phyloP scores from a whole-genome alignment of 1,140 invertebrate genomes.

The Chionoecetes opilio region DNA sequence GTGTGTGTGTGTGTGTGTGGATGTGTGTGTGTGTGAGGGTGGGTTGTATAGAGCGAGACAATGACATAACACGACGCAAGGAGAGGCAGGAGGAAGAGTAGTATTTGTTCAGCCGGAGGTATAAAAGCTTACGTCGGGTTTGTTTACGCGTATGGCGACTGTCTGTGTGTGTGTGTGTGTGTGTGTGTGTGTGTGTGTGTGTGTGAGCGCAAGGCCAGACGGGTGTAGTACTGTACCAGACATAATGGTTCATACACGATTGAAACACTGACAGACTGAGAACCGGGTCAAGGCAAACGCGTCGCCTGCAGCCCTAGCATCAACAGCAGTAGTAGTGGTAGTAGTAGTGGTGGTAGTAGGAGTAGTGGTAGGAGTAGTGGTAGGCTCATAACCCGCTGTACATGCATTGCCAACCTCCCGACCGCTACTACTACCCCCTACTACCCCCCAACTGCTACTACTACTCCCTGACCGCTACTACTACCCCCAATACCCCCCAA shows the following conservation, averaged over 20 bases:
- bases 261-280: background rate
- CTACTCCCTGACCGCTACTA: no score
- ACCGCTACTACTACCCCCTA: background rate
- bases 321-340: no score
- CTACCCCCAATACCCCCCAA: no score
- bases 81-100: background rate
- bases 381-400: no score
- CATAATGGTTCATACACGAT: background rate
- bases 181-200: no score
- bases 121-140: background rate
- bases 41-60: background rate
- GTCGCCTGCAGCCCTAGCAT: background rate
- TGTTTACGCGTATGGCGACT: background rate
- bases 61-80: background rate
- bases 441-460: no score
- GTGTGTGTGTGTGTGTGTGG: no score
- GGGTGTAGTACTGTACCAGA: background rate
- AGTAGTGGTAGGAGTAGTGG: no score
- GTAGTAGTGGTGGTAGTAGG: no score
- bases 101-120: background rate
- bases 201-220: background rate
- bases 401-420: no score
- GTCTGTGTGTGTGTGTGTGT: no score
- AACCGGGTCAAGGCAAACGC: constrained; percentile 4
- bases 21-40: background rate